Conservation (phyloP, 2,797 vertebrate species). For the Lindbergichthys nudifrons region DNA sequence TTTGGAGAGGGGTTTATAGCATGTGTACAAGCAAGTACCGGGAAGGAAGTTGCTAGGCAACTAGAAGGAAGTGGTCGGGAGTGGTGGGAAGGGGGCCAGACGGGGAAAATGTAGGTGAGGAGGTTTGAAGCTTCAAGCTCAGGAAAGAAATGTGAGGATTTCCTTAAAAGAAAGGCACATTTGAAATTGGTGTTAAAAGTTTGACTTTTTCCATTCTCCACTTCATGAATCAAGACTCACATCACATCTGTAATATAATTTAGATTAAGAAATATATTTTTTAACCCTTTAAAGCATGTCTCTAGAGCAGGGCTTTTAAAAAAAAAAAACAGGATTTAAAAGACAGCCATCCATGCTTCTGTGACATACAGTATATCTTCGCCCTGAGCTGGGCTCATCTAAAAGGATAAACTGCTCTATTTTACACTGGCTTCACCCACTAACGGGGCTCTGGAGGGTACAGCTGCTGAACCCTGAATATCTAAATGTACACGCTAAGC, state of each 20-base stretch:
- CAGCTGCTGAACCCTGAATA: slow-evolving; percentile 46
- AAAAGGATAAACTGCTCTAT: slow-evolving; percentile 38
- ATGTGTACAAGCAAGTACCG: slow-evolving; percentile 27
- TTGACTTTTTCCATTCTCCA: too few relatives aligned
- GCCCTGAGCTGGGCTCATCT: slow-evolving; percentile 19
- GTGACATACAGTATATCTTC: not conserved
- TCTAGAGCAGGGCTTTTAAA: not conserved
- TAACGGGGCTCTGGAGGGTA: slow-evolving; percentile 46
- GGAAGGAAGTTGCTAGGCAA: slow-evolving; percentile 62
- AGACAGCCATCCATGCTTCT: not conserved
- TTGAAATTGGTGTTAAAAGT: not conserved
- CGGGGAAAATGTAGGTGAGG: slow-evolving; percentile 29
- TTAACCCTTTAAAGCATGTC: not conserved
- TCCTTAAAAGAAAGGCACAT: not conserved
- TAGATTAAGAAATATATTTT: not conserved
- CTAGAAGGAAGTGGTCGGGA: slow-evolving; percentile 26
- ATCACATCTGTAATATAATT: not conserved
- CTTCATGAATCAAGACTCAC: not conserved
- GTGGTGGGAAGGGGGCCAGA: slow-evolving; percentile 39
- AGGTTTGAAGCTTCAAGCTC: slow-evolving; percentile 31
- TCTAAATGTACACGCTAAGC: slow-evolving; percentile 50
- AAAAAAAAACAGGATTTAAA: slow-evolving; percentile 14
- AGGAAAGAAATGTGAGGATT: slow-evolving; percentile 21
- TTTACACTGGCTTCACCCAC: slow-evolving; percentile 46
- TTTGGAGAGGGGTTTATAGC: slow-evolving; percentile 16